Percentiles rank a stretch among this genome's conserved stretches.
Conservation (phyloP, 2,888 invertebrate species). For the Platerodrilus igneus region DNA sequence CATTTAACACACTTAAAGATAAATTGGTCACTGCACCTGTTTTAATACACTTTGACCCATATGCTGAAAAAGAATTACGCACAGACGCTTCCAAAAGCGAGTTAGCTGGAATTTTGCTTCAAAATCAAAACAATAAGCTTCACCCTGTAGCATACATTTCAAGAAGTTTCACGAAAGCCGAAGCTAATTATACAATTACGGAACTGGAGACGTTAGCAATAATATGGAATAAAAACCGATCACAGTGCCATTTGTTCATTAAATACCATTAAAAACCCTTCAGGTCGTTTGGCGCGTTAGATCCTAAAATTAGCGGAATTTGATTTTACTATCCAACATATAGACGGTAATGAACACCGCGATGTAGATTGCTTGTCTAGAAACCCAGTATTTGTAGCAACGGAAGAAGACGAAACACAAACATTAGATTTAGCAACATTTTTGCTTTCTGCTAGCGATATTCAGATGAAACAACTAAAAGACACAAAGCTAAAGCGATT, state of each 20-base stretch:
- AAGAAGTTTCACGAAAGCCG: too few species aligned
- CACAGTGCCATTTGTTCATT: constrained; percentile 15
- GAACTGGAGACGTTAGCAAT: constrained; percentile 3
- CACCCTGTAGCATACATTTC: constrained; percentile 3
- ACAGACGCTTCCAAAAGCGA: constrained; percentile 21
- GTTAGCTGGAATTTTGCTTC: constrained; percentile 22
- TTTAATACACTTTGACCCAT: constrained; percentile 18
- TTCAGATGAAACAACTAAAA: too few species aligned
- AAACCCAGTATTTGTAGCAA: too few species aligned
- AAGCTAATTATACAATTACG: constrained; percentile 8
- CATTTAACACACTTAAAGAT: constrained; percentile 16
- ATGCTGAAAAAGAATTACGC: constrained; percentile 21
- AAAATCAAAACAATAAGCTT: constrained; percentile 12
- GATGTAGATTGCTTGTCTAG: constrained; percentile 14
- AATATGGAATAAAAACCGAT: constrained; percentile 8
- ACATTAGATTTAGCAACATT: too few species aligned
- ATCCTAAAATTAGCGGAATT: constrained; percentile 9
- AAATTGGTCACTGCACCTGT: constrained; percentile 21
- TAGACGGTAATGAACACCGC: too few species aligned
- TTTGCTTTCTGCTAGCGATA: too few species aligned
- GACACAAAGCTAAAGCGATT: too few species aligned
- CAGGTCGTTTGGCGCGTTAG: constrained; percentile 1
- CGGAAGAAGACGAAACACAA: too few species aligned
- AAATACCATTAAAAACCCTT: constrained; percentile 2
- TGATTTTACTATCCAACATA: too few species aligned